Percentiles rank a stretch among this genome's conserved stretches.
Evolutionary conservation across 2,888 invertebrate species (phyloP).

Genomic region (Biston stratarius): DNA sequence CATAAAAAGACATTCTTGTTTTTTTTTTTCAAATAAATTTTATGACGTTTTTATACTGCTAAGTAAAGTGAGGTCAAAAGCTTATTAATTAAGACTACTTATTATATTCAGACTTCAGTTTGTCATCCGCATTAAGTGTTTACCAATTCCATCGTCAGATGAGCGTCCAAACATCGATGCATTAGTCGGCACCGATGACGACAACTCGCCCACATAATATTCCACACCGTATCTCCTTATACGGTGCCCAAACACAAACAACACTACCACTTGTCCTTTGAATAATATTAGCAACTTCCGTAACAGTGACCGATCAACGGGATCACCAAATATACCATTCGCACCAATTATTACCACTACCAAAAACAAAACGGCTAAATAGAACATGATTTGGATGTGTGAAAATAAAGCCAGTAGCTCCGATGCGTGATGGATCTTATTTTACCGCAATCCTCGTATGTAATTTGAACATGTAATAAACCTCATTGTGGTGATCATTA

Average conservation of each 20-base stretch:
- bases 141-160: conserved; percentile 44
- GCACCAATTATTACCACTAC: conserved; percentile 45
- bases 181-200: conserved; percentile 64
- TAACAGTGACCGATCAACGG: conserved; percentile 66
- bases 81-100: neutral
- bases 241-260: conserved; percentile 57
- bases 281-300: conserved; percentile 72
- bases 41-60: no score
- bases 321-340: conserved; percentile 57
- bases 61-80: neutral
- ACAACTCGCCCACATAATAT: conserved; percentile 67
- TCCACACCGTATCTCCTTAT: conserved; percentile 61
- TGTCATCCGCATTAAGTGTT: conserved; percentile 34
- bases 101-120: conserved; percentile 17
- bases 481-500: conserved; percentile 35
- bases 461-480: conserved; percentile 42
- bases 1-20: no score
- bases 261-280: conserved; percentile 60
- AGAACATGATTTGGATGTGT: conserved; percentile 19
- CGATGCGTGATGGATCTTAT: conserved; percentile 25
- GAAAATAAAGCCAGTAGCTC: conserved; percentile 23
- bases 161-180: conserved; percentile 54
- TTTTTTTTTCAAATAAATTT: no score
- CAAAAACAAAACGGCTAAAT: conserved; percentile 25
- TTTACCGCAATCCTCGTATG: conserved; percentile 37